Base-by-base conservation (phyloP, 2,797 vertebrate genomes). In the Chrosomus eos region DNA sequence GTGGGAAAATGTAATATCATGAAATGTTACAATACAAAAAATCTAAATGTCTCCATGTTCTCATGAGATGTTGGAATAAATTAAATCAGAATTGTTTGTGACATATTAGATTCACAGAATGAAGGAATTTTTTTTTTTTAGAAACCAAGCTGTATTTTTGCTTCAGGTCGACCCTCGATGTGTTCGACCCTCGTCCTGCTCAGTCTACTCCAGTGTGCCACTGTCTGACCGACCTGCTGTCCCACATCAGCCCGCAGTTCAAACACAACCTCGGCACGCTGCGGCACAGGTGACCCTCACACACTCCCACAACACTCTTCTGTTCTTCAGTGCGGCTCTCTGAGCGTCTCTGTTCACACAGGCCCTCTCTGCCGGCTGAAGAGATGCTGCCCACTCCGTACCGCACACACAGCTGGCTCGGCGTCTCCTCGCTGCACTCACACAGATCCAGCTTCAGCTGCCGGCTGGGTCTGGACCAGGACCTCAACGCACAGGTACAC, bases 161-260 rank as follows among this genome's bases (percentile, higher is more conserved):
- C 87, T 78, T 81, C 86, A 96, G 96, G 88, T 96, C 95, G 7
- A 95, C 95, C 31, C 89, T 93, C 77, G 93, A 94, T 36, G 71
- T 82, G 53, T 96, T 96, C 89, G 95, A 96, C 85, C 93, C 94
- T 31, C 95, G 95, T 79, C 94, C 94, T 53, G 92, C 89, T 26
- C 91, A 93, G 31, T 94, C 96, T 2, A 90, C 93, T 67, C 87
- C 94, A 23, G 89, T 94, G 51, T 93, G 85, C 89, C 96, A 96
- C 92, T 94, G 94, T 88, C 90, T 96, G 78, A 93, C 92, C 0
- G 96, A 96, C 85, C 90, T 96, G 81, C 93, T 96, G 86, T 93
- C 92, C 90, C 93, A 96, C 86, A 89, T 96, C 86, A 96, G 95
- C 75, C 91, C 94, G 51, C 91, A 91, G 23, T 95, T 96, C 89